Conservation (phyloP, 2,888 invertebrate species). For the Chromoteleia sp. region DNA sequence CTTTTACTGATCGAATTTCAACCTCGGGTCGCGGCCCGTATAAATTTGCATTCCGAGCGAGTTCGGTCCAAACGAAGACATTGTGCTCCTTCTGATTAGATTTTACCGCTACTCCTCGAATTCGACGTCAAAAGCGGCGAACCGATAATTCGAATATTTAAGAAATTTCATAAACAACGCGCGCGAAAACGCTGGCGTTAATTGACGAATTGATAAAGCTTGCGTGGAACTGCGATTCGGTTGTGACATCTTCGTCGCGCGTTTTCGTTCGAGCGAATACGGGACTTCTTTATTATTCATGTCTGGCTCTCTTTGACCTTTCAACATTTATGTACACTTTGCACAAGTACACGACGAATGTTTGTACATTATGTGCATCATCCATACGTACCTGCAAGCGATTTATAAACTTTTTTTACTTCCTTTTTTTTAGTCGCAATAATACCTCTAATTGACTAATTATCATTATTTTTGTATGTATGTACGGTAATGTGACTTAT, state of each 20-base stretch:
- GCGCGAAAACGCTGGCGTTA: no score
- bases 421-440: neutral
- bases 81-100: neutral
- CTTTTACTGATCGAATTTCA: constrained; percentile 40
- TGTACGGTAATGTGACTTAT: no score
- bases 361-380: constrained; percentile 54
- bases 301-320: constrained; percentile 59
- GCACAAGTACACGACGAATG: constrained; percentile 49
- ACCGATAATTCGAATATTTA: no score
- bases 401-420: neutral
- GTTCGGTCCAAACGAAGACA: neutral
- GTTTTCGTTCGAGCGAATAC: no score
- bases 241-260: no score
- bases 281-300: constrained; percentile 64
- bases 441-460: neutral
- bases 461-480: neutral
- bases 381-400: constrained; percentile 28
- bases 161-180: no score
- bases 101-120: neutral
- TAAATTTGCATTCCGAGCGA: constrained; percentile 25
- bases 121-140: neutral
- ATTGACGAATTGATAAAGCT: no score
- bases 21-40: neutral
- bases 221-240: no score
- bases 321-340: constrained; percentile 57